Conservation (phyloP, 2,113 vertebrate species). For the Oostethus manadensis region DNA sequence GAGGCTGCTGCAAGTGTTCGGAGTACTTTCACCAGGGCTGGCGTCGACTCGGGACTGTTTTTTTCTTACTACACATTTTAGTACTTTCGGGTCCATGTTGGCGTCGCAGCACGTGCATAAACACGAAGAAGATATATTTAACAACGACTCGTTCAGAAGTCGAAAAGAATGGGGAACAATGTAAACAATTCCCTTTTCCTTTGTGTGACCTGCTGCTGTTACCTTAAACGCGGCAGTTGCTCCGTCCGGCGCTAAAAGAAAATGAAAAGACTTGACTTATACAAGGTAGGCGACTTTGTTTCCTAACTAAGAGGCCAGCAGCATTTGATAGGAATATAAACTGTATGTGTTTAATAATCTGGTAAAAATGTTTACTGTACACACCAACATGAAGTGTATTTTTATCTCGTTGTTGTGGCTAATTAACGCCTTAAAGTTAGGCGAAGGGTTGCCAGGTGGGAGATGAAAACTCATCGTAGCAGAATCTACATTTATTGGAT, state of each 20-base stretch:
- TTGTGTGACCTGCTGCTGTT: not conserved
- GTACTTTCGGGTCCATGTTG: too few species aligned
- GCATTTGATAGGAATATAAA: not conserved
- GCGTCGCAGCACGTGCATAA: too few species aligned
- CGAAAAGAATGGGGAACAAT: not conserved
- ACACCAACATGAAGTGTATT: not conserved
- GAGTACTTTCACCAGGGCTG: too few species aligned
- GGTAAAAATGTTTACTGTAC: not conserved
- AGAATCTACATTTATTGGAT: too few species aligned
- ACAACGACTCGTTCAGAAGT: not conserved
- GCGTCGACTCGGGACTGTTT: too few species aligned
- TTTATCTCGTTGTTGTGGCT: not conserved
- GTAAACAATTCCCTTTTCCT: not conserved
- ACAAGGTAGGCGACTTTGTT: slow-evolving; percentile 39
- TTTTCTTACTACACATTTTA: too few species aligned
- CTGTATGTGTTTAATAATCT: not conserved
- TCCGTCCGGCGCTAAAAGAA: slow-evolving; percentile 5
- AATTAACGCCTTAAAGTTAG: not conserved
- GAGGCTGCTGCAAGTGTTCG: too few species aligned
- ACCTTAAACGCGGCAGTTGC: not conserved
- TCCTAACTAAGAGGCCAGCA: not conserved
- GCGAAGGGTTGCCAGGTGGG: too few species aligned
- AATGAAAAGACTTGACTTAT: slow-evolving; percentile 8
- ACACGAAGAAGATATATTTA: not conserved
- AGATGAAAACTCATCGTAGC: too few species aligned